Conservation (phyloP, 2,888 invertebrate genomes). For the Drosophila conformis region DNA sequence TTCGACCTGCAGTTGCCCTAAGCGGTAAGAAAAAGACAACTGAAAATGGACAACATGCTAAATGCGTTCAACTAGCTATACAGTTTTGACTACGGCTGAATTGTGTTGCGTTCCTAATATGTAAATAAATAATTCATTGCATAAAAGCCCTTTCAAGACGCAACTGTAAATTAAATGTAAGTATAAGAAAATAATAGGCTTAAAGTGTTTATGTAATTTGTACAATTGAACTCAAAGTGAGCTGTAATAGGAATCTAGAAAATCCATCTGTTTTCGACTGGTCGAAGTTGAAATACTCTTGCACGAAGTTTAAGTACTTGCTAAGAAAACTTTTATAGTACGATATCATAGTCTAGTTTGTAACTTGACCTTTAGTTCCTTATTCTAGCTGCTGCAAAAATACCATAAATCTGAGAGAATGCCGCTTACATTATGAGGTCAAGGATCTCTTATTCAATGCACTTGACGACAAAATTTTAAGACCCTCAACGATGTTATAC, state of each 20-base stretch:
- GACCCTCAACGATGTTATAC: not conserved
- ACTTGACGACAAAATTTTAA: not conserved
- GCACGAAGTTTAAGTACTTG: not conserved
- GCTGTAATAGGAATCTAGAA: not conserved
- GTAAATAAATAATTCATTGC: not conserved
- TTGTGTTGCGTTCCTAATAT: not conserved
- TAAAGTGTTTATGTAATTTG: not conserved
- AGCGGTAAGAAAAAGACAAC: not conserved
- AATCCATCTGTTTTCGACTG: not conserved
- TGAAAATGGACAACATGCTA: not conserved
- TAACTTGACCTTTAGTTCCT: not conserved
- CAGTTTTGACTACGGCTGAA: not conserved
- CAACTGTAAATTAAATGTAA: not conserved
- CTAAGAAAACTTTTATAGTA: not conserved
- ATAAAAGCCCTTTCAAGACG: not conserved
- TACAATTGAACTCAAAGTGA: not conserved
- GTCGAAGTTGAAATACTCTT: not conserved
- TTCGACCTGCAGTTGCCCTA: conserved; percentile 9
- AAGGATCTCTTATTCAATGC: not conserved
- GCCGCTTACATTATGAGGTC: not conserved
- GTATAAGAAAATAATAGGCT: not conserved
- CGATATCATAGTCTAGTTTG: not conserved
- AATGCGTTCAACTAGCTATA: not conserved
- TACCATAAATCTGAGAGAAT: not conserved
- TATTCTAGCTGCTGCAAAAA: not conserved